phyloP scores from a whole-genome alignment of 2,113 vertebrate species.

The Phyllopteryx taeniolatus region DNA sequence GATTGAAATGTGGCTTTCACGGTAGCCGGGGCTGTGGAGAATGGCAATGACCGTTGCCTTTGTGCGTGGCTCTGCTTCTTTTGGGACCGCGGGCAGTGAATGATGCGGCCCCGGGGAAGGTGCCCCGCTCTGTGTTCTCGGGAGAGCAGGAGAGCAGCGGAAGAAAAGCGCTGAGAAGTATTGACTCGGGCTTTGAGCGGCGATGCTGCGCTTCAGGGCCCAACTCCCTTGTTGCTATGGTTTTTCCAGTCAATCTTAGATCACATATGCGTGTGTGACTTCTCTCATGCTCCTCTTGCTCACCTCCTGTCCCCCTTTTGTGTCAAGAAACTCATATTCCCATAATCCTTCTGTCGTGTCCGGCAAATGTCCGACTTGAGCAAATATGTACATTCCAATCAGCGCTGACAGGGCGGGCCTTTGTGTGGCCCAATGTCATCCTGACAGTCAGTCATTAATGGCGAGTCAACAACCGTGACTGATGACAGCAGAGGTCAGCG shows the following conservation, averaged over 20 bases:
- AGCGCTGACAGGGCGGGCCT: conserved; percentile 59
- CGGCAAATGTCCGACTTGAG: conserved; percentile 45
- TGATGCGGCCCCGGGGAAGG: conserved; percentile 68
- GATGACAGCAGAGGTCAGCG: conserved; percentile 69
- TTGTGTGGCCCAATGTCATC: conserved; percentile 48
- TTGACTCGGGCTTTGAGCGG: conserved; percentile 61
- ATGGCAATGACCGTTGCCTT: conserved; percentile 73
- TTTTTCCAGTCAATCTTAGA: conserved; percentile 60
- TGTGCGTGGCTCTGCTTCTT: conserved; percentile 59
- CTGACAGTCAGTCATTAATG: conserved; percentile 69
- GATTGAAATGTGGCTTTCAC: conserved; percentile 73
- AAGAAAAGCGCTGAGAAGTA: conserved; percentile 65
- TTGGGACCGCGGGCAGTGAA: conserved; percentile 68
- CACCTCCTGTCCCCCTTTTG: conserved; percentile 20
- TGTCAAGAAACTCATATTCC: conserved; percentile 68
- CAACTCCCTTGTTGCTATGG: conserved; percentile 64
- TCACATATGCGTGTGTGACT: conserved; percentile 47
- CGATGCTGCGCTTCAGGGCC: conserved; percentile 57
- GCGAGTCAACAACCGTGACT: conserved; percentile 74
- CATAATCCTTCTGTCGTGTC: conserved; percentile 57
- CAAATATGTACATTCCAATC: conserved; percentile 71
- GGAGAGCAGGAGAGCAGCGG: conserved; percentile 54
- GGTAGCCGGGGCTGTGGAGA: conserved; percentile 64
- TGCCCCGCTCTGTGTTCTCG: conserved; percentile 61
- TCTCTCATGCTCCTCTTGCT: conserved; percentile 24